Evolutionary conservation across 2,888 invertebrate genomes (phyloP), one percentile per base, ranked within the genome.

Genomic region (Drosophila helvetica): DNA sequence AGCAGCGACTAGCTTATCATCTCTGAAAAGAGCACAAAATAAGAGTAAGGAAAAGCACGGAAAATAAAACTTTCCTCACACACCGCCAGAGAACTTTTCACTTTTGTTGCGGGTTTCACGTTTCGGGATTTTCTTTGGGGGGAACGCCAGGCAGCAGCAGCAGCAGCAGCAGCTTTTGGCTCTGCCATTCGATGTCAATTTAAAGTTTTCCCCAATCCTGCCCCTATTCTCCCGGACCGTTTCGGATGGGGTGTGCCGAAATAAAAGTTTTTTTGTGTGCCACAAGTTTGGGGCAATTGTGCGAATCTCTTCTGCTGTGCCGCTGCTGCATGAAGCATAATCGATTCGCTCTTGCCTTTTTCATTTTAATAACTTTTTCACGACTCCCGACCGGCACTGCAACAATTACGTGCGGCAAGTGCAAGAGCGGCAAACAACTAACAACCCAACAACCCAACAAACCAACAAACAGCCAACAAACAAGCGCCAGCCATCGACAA

Each of bases 151-250:
- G 54, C 56, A 60, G 68, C 27, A 8, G 30, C 10, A 30, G 10
- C 8, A 10, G 30, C 30, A 30, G 30, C 30, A 30, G 30, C 30
- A 30, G 83, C 72, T 70, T 80, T 71, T 54, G 62, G 66, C 64
- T 74, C 72, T 81, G 87, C 80, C 72, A 83, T 88, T 84, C 80
- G 87, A 82, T 86, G 83, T 88, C 83, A 88, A 84, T 84, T 84
- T 84, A 88, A 84, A 88, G 88, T 88, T 83, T 75, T 62, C 56
- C 71, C 57, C 30, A 5, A 22, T 22, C 22, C 22, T 22, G 2
- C 2, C 19, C 1, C 22, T 5, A 5, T 47, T 33, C 50, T 47
- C 43, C 59, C 30, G 38, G 30, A 5, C 5, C 33, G 33, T 12
- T 0, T 15, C 15, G 38, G 38, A 38, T 38, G 6, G 38, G 38